Conservation (phyloP, 2,888 invertebrate genomes). For the Ochropacha duplaris region DNA sequence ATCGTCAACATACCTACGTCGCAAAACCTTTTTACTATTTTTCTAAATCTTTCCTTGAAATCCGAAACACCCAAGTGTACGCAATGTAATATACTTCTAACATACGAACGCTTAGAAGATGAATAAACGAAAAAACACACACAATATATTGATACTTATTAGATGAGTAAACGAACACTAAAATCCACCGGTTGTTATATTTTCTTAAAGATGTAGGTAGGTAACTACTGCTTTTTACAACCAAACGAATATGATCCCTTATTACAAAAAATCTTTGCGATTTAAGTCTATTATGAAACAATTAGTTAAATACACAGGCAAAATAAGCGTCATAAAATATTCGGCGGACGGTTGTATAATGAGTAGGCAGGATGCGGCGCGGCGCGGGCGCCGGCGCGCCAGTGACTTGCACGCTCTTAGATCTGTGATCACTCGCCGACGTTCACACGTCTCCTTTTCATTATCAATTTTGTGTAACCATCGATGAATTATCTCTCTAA, state of each 20-base stretch:
- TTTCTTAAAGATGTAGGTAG: no score
- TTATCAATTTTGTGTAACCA: conserved; percentile 10
- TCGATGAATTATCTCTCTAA: neutral
- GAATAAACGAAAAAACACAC: no score
- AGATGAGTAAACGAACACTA: no score
- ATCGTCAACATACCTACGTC: no score
- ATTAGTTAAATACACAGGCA: conserved; percentile 17
- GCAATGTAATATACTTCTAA: no score
- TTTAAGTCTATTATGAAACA: neutral
- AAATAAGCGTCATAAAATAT: conserved; percentile 56
- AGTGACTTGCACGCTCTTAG: conserved; percentile 69
- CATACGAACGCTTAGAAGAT: no score
- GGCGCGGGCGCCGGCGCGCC: conserved; percentile 60
- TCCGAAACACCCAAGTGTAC: no score
- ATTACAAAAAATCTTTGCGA: neutral
- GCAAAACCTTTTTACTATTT: no score
- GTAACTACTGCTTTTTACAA: no score
- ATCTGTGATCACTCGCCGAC: conserved; percentile 29
- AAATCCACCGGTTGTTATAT: no score
- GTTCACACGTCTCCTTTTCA: conserved; percentile 42
- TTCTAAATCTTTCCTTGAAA: no score
- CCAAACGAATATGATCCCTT: neutral
- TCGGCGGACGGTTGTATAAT: conserved; percentile 65
- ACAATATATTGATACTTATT: no score
- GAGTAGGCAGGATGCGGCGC: conserved; percentile 40